Percentiles rank a stretch among this genome's conserved stretches.
Evolutionary conservation across 2,888 invertebrate genomes (phyloP).

Genomic region (Leptopterna dolabrata): DNA sequence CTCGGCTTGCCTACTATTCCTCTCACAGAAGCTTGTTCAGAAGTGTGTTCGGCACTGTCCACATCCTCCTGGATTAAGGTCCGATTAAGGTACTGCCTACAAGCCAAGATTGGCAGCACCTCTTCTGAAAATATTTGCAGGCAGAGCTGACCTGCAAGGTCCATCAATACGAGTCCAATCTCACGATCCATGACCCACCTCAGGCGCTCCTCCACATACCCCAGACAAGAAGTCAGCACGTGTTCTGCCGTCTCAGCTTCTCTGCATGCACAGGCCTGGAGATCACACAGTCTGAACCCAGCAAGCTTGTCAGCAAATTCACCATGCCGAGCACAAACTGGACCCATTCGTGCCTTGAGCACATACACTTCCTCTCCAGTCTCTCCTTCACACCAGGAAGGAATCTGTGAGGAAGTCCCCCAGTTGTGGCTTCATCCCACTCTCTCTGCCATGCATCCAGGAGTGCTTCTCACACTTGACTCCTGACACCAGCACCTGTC

Average conservation of each 20-base stretch:
- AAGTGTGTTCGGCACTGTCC: too few species aligned
- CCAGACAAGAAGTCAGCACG: background rate
- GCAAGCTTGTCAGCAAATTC: background rate
- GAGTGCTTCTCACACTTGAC: background rate
- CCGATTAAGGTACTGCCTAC: too few species aligned
- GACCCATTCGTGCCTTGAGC: background rate
- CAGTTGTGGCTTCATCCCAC: background rate
- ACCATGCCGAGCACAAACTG: background rate
- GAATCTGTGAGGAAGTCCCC: background rate
- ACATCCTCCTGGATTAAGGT: too few species aligned
- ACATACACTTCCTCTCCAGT: background rate
- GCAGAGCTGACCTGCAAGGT: too few species aligned
- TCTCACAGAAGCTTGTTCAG: too few species aligned
- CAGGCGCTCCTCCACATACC: too few species aligned
- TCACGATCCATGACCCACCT: too few species aligned
- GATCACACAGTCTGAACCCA: background rate
- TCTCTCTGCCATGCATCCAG: background rate
- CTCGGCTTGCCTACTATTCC: too few species aligned
- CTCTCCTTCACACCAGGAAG: background rate
- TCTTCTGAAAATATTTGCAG: too few species aligned
- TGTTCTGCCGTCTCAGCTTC: background rate
- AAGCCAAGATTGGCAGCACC: too few species aligned
- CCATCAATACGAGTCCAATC: too few species aligned
- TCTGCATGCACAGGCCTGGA: background rate
- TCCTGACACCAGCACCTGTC: too few species aligned